phyloP scores from a whole-genome alignment of 2,797 vertebrate species.

The Acropternis orthonyx region DNA sequence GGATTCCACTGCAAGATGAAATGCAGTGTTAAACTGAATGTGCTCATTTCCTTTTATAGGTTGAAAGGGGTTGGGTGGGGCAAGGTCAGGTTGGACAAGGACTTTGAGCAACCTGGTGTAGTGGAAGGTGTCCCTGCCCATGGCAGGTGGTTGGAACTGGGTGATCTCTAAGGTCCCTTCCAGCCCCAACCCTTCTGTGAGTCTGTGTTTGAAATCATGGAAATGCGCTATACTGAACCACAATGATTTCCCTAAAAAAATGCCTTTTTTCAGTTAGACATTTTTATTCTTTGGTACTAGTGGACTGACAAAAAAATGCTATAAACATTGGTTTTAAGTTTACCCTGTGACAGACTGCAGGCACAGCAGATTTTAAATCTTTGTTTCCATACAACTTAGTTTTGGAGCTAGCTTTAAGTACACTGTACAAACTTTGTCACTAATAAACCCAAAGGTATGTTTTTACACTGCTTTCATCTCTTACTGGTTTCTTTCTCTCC shows the following conservation, averaged over 20 bases:
- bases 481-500: neutral
- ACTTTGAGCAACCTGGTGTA: neutral
- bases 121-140: neutral
- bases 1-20: neutral
- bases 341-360: neutral
- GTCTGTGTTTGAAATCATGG: neutral
- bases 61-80: neutral
- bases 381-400: neutral
- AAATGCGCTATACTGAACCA: neutral
- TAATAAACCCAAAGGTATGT: neutral
- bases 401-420: neutral
- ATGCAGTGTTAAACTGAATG: neutral
- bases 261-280: accelerated
- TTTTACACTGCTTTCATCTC: neutral
- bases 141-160: neutral
- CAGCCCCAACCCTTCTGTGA: neutral
- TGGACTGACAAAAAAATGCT: neutral
- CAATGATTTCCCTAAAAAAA: neutral
- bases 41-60: neutral
- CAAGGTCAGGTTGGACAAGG: neutral
- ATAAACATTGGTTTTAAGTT: neutral
- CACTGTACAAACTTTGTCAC: neutral
- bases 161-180: neutral
- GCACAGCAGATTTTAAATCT: neutral
- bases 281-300: neutral